phyloP scores from a whole-genome alignment of 2,888 invertebrate species.

The Leptopilina myrica region DNA sequence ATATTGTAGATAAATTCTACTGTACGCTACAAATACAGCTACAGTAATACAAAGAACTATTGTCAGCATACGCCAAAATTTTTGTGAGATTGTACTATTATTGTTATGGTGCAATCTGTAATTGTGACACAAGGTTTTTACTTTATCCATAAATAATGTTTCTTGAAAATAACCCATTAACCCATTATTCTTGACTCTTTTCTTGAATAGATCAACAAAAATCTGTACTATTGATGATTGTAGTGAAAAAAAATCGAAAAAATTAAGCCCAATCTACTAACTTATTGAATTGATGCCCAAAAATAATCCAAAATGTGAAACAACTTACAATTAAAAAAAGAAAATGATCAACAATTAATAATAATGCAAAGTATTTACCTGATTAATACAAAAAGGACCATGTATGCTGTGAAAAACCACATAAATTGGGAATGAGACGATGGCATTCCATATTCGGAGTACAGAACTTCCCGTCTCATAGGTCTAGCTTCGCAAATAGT shows the following conservation, averaged over 20 bases:
- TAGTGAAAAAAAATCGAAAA: too few species aligned
- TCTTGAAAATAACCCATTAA: too few species aligned
- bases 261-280: too few species aligned
- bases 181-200: too few species aligned
- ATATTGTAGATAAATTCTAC: conserved; percentile 91
- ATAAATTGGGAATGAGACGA: conserved; percentile 94
- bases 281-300: too few species aligned
- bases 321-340: background rate
- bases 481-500: conserved; percentile 90
- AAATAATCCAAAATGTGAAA: too few species aligned
- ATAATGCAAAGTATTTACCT: conserved; percentile 79
- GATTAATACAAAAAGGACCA: conserved; percentile 89
- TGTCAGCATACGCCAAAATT: conserved; percentile 84
- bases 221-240: too few species aligned
- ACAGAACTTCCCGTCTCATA: conserved; percentile 81
- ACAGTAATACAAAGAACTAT: conserved; percentile 80
- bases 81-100: conserved; percentile 87
- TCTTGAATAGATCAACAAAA: too few species aligned
- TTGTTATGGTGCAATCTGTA: conserved; percentile 89
- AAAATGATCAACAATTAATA: background rate
- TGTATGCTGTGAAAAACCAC: conserved; percentile 93
- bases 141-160: too few species aligned
- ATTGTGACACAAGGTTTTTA: conserved; percentile 24
- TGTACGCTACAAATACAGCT: conserved; percentile 82
- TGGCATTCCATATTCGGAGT: conserved; percentile 93